These are phyloP conservation scores for Pemphredon lugubris DNA, from an alignment of 2,888 invertebrate genomes.

Conservation along the genomic window DNA sequence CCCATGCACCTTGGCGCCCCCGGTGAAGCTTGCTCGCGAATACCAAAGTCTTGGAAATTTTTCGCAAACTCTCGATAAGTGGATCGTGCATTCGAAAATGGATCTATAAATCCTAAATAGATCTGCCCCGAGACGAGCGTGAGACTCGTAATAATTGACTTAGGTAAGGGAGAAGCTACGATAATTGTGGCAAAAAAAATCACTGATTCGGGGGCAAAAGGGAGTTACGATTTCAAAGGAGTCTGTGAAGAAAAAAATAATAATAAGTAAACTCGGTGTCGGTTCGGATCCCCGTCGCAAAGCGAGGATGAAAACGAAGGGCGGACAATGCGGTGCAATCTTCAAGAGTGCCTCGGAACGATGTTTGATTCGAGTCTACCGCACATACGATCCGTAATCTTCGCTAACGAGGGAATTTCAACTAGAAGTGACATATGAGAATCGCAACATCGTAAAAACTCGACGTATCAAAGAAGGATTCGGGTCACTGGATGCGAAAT, in stretches of 20 bases:
- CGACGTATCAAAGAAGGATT: constrained; percentile 29
- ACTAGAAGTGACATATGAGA: neutral
- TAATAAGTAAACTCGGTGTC: neutral
- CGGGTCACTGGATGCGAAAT: constrained; percentile 1
- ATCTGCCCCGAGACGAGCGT: too few relatives aligned
- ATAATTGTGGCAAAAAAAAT: too few relatives aligned
- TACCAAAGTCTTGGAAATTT: too few relatives aligned
- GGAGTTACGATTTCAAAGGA: too few relatives aligned
- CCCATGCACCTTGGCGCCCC: constrained; percentile 13
- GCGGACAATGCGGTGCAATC: neutral
- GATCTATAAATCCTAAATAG: too few relatives aligned
- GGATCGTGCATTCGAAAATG: too few relatives aligned
- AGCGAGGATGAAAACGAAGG: neutral
- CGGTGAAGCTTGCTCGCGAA: too few relatives aligned
- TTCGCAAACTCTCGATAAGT: too few relatives aligned
- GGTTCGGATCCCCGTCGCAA: neutral
- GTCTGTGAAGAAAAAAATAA: neutral
- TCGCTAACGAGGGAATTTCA: constrained; percentile 15
- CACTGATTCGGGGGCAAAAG: too few relatives aligned
- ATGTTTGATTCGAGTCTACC: constrained; percentile 6
- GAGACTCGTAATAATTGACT: too few relatives aligned
- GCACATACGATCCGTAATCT: constrained; percentile 16
- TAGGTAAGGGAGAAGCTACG: too few relatives aligned
- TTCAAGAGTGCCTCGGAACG: constrained; percentile 4
- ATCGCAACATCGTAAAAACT: constrained; percentile 15